A percentile compares a stretch with the other conserved stretches of the same genome.
These are phyloP conservation scores for Pandemis corylana DNA, from an alignment of 2,888 invertebrate genomes.

Conservation along the genomic window DNA sequence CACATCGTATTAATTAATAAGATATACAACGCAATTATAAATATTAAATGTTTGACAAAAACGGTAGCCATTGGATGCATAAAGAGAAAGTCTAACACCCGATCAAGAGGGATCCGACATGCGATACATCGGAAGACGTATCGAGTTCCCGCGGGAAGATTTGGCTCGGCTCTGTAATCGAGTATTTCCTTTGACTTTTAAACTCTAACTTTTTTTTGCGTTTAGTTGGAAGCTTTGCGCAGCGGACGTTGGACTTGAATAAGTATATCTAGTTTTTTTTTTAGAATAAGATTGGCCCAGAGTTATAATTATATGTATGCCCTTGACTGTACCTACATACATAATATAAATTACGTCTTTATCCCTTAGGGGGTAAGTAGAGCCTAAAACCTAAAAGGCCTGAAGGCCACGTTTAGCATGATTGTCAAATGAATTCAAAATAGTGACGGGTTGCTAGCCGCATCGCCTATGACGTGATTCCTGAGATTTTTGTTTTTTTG, in stretches of 20 bases:
- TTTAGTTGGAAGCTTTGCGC: conserved; percentile 1
- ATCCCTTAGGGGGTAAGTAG: no score
- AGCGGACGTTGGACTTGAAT: not conserved
- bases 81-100: conserved; percentile 24
- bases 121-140: conserved; percentile 49
- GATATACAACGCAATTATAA: not conserved
- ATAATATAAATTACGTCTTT: no score
- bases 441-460: no score
- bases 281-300: not conserved
- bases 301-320: no score
- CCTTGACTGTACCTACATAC: no score
- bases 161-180: conserved; percentile 38
- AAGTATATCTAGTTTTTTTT: not conserved
- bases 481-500: no score
- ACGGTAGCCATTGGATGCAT: conserved; percentile 11
- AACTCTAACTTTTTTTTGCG: not conserved
- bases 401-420: no score
- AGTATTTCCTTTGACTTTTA: conserved; percentile 38
- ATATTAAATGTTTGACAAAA: not conserved
- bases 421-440: no score
- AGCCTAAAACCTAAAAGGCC: no score
- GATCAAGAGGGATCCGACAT: conserved; percentile 33
- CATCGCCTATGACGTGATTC: no score
- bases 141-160: conserved; percentile 45
- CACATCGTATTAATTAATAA: no score